Conservation (phyloP, 2,797 vertebrate genomes). For the Agapornis canus region DNA sequence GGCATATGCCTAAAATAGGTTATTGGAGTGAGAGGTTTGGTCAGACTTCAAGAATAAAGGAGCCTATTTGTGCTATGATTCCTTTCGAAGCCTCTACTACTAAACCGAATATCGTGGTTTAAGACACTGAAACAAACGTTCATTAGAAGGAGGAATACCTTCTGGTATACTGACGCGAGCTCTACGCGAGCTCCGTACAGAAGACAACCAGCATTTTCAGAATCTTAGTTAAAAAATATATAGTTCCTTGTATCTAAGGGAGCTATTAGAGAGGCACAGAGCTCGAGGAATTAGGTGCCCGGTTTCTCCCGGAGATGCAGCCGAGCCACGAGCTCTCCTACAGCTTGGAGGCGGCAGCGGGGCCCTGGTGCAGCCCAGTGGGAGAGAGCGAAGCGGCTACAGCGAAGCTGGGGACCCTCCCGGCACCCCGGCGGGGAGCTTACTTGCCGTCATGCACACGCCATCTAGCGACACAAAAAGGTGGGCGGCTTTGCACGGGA, state of each 20-base stretch:
- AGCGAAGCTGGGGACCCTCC: neutral
- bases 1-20: neutral
- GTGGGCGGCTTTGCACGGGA: constrained; percentile 1
- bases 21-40: neutral
- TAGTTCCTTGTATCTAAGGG: neutral
- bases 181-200: neutral
- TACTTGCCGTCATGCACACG: constrained; percentile 61
- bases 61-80: neutral
- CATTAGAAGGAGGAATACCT: neutral
- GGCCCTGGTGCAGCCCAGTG: neutral
- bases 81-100: neutral
- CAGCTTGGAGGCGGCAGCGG: neutral
- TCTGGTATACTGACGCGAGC: neutral
- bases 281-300: neutral
- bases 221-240: neutral
- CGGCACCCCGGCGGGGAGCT: neutral
- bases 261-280: neutral
- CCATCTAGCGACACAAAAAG: constrained; percentile 73
- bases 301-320: fast-evolving
- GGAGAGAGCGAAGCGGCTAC: no score
- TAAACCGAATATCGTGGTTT: neutral
- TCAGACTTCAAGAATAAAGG: neutral
- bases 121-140: neutral
- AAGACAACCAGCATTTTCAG: neutral
- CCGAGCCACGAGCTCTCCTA: neutral